A percentile compares a stretch with the other conserved stretches of the same genome.
Evolutionary conservation across 2,113 vertebrate genomes (phyloP).

Genomic region (Macaca fascicularis): T2T-MFA8v1.1 NC_088394.1:7879001-7879500

Average conservation of each 20-base stretch:
- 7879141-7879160: too few relatives aligned
- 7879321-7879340: neutral
- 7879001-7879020: too few relatives aligned
- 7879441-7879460: slow-evolving; percentile 28
- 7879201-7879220: neutral
- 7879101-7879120: too few relatives aligned
- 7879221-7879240: neutral
- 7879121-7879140: too few relatives aligned
- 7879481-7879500: slow-evolving; percentile 42
- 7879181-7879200: neutral
- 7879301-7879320: neutral
- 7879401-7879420: slow-evolving; percentile 29
- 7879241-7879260: neutral
- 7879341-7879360: neutral
- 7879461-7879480: neutral
- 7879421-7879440: slow-evolving; percentile 20
- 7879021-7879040: too few relatives aligned
- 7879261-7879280: neutral
- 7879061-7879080: too few relatives aligned
- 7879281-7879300: neutral
- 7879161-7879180: neutral
- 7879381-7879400: neutral
- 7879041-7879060: too few relatives aligned
- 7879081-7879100: too few relatives aligned
- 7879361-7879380: neutral